phyloP scores from a whole-genome alignment of 1,140 invertebrate species.

The Achroia grisella region DNA sequence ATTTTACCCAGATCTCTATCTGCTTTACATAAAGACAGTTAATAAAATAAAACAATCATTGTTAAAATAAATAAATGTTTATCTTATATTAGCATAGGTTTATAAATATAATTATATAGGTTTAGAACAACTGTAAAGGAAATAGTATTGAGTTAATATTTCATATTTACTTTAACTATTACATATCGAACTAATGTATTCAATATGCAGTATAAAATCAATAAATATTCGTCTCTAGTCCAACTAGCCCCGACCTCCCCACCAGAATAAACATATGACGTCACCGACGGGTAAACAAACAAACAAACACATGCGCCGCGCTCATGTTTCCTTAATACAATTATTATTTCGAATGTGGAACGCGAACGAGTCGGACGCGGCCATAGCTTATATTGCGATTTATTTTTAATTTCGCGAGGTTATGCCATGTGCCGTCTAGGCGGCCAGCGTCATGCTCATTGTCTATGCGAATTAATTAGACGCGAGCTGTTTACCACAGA shows the following conservation, averaged over 20 bases:
- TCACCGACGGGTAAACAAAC: slow-evolving; percentile 74
- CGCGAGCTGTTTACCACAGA: slow-evolving; percentile 8
- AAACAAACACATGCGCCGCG: slow-evolving; percentile 74
- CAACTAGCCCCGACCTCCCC: slow-evolving; percentile 35
- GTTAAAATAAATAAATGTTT: no score
- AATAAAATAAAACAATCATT: no score
- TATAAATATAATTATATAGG: no score
- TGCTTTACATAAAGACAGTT: no score
- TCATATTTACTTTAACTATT: no score
- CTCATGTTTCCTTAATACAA: slow-evolving; percentile 74
- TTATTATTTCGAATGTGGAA: slow-evolving; percentile 73
- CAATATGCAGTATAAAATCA: slow-evolving; percentile 20
- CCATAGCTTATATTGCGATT: slow-evolving; percentile 24
- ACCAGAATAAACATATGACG: slow-evolving; percentile 75
- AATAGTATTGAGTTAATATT: no score
- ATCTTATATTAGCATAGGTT: no score
- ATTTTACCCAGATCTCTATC: no score
- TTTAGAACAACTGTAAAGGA: no score
- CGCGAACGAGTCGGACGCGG: slow-evolving; percentile 41
- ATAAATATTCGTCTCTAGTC: slow-evolving; percentile 7
- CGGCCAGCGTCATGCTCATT: slow-evolving; percentile 9
- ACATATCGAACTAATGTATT: no score
- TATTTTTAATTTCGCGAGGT: slow-evolving; percentile 47
- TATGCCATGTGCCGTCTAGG: slow-evolving; percentile 8
- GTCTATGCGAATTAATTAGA: slow-evolving; percentile 23